Conservation (phyloP, 2,797 vertebrate species). For the Huso huso region DNA sequence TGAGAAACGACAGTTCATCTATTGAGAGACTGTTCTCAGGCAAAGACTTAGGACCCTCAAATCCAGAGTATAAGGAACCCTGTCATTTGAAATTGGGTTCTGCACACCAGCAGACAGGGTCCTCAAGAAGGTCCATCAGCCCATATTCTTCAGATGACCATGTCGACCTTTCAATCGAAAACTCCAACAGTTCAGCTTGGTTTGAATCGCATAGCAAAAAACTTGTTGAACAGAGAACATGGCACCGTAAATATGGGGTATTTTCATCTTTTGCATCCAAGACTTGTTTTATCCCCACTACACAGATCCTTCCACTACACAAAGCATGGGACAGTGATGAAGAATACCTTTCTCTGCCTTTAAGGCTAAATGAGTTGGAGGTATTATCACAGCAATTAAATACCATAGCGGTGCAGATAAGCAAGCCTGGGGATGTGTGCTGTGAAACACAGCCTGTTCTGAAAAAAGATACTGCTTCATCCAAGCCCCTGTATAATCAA, state of each 20-base stretch:
- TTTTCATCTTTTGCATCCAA: slow-evolving; percentile 20
- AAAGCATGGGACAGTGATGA: slow-evolving; percentile 57
- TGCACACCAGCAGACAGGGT: neutral
- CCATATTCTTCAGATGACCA: slow-evolving; percentile 30
- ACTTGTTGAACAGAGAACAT: neutral
- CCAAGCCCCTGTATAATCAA: slow-evolving; percentile 12
- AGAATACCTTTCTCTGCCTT: slow-evolving; percentile 76
- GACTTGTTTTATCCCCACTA: slow-evolving; percentile 32
- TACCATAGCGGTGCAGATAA: slow-evolving; percentile 45
- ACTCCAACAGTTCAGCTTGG: neutral
- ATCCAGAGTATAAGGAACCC: slow-evolving; percentile 19
- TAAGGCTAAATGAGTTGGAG: slow-evolving; percentile 67
- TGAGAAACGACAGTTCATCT: slow-evolving; percentile 5
- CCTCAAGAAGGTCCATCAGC: slow-evolving; percentile 25
- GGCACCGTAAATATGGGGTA: slow-evolving; percentile 16
- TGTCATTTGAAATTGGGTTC: slow-evolving; percentile 28
- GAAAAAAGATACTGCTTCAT: slow-evolving; percentile 24
- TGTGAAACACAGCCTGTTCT: slow-evolving; percentile 22
- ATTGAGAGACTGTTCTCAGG: neutral
- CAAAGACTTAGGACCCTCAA: slow-evolving; percentile 28
- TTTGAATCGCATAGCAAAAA: neutral
- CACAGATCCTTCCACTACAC: slow-evolving; percentile 40
- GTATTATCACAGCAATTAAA: slow-evolving; percentile 64
- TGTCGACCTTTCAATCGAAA: slow-evolving; percentile 31
- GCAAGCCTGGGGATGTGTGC: slow-evolving; percentile 24